Evolutionary conservation across 2,888 invertebrate species (phyloP), one percentile per base, ranked within the genome.

Genomic region (Noctua janthina): DNA sequence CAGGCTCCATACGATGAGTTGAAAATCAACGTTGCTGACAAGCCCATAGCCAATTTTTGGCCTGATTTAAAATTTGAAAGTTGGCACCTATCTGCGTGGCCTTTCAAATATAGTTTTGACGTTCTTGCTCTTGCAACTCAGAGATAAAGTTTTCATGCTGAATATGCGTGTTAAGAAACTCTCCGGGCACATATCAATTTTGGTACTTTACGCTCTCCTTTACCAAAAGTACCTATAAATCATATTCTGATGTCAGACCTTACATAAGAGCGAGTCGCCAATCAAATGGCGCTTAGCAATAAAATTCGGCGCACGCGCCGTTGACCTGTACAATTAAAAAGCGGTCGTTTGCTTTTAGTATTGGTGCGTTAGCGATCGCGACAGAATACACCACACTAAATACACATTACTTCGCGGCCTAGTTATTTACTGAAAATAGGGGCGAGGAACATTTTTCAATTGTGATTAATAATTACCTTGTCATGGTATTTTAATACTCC

Each of bases 311-410:
- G 93, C 93, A 93, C 92, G 94, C 93, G 93, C 88, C 91, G 90
- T 94, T 96, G 96, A 95, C 96, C 95, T 88, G 90, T 85, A 90
- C 93, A 93, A 94, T 96, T 95, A 95, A 96, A 96, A 97, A 96
- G 94, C 94, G 93, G 90, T 93, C 94, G 92, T 94, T 95, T 93
- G 93, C 93, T 93, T 92, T 91, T 93, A 92, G 94, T 95, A 96
- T 95, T 95, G 95, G 94, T 95, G 93, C 93, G 94, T 91, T 92
- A 91, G 91, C 91, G 94, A 94, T 95, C 93, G 91, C 93, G 92
- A 94, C 94, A 93, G 93, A 92, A 90, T 92, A 93, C 91, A 93
- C 91, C 92, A 92, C 92, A 92, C 94, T 93, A 93, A 94, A 95
- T 93, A 93, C 90, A 94, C 92, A 96, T 95, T 95, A 94, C 93